Evolutionary conservation across 2,113 vertebrate genomes (phyloP).

Genomic region (Oryzias celebensis): DNA sequence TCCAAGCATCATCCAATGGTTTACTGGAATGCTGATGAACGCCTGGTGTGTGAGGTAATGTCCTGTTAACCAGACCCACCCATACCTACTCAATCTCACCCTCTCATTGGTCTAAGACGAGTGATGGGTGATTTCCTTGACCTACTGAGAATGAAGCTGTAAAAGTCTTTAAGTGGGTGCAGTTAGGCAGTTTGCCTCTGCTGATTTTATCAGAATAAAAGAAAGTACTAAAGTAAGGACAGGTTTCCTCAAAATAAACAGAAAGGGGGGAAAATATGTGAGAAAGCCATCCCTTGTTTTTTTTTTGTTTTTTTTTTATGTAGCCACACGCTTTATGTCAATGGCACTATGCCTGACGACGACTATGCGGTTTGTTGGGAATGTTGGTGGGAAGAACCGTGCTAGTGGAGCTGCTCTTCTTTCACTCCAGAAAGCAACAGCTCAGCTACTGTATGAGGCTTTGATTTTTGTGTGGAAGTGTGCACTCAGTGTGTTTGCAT

Average conservation of each 20-base stretch:
- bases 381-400: constrained; percentile 41
- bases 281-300: constrained; percentile 51
- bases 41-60: constrained; percentile 74
- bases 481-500: constrained; percentile 18
- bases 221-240: constrained; percentile 44
- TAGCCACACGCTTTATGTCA: constrained; percentile 70
- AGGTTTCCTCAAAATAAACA: constrained; percentile 69
- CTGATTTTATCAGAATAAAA: constrained; percentile 38
- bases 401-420: constrained; percentile 49
- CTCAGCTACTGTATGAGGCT: constrained; percentile 57
- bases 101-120: constrained; percentile 46
- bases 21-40: constrained; percentile 71
- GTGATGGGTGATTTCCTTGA: constrained; percentile 50
- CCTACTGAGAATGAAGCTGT: constrained; percentile 48
- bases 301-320: constrained; percentile 61
- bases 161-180: constrained; percentile 52
- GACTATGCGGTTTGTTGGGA: constrained; percentile 60
- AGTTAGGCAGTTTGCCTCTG: constrained; percentile 59
- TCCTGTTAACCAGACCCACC: constrained; percentile 67
- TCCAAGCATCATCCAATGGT: constrained; percentile 69
- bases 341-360: constrained; percentile 61
- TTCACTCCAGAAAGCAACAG: constrained; percentile 54
- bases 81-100: constrained; percentile 56
- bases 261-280: constrained; percentile 60
- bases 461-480: constrained; percentile 31